Base-by-base conservation (phyloP, 2,888 invertebrate species). In the Cantharis rustica region DNA sequence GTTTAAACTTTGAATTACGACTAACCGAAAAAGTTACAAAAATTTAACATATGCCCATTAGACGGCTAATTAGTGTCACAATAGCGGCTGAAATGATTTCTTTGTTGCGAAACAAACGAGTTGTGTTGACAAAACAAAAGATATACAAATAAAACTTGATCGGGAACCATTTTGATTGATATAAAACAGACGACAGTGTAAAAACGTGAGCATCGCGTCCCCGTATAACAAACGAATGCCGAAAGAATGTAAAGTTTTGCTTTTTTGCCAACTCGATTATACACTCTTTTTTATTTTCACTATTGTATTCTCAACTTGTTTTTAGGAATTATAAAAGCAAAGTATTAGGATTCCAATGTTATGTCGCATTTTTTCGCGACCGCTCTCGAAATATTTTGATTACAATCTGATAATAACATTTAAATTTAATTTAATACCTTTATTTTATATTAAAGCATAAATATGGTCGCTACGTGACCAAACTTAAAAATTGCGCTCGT, bases 41-140 rank as follows among this genome's bases (percentile, higher is more conserved):
- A 84, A 86, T 86, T 84, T 86, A 86, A 86, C 85, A 84, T 84
- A 87, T 86, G 84, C 85, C 85, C 86, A 87, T 87, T 87, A 86
- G 85, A 82, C 81, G 81, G 82, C 84, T 86, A 87, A 87, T 87
- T 86, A 86, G 85, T 82, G 87, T 87, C 87, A 86, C 82, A 85
- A 84, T 80, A 83, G 86, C 86, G 85, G 82, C 86, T 86, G 79
- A 82, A 84, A 86, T 86, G 86, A 86, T 86, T 86, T 86, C 86
- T 86, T 85, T 83, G 84, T 83, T 83, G 84, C 80, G 82, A 83
- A 85, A 80, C 78, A 80, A 80, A 85, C 85, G 84, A 84, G 84
- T 80, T 80, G 81, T 80, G 78, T 81, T 81, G 83, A 85, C 83
- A 84, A 84, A 85, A 84, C 82, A 85, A 85, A 84, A 84, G 84